Conservation (phyloP, 2,113 vertebrate genomes). For the Chroicocephalus ridibundus region DNA sequence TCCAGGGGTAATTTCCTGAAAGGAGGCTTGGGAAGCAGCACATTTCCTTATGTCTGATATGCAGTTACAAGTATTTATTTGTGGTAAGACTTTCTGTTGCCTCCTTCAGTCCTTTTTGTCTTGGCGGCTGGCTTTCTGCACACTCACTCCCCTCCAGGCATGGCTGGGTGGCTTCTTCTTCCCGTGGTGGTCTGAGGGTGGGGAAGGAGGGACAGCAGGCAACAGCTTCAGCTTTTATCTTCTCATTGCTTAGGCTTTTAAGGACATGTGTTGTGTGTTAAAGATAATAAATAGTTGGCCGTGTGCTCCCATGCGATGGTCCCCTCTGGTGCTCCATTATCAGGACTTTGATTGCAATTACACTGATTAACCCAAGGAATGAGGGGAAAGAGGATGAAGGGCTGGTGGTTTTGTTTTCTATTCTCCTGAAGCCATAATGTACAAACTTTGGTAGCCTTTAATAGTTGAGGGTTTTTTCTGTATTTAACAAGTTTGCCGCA, state of each 20-base stretch:
- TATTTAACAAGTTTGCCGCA: background rate
- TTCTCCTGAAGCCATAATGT: background rate
- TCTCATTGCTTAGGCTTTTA: accelerated
- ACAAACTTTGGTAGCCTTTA: background rate
- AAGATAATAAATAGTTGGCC: background rate
- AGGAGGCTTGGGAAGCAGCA: accelerated
- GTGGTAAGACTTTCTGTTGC: background rate
- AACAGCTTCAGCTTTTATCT: background rate
- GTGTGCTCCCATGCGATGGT: accelerated
- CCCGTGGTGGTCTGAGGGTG: accelerated
- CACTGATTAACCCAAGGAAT: background rate
- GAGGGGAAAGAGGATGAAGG: background rate
- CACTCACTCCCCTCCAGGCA: accelerated
- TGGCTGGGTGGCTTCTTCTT: accelerated
- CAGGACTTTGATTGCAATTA: background rate
- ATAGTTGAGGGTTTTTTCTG: background rate
- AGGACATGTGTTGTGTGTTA: background rate
- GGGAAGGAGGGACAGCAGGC: accelerated
- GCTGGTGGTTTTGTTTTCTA: background rate
- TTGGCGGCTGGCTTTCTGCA: accelerated
- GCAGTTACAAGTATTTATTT: accelerated
- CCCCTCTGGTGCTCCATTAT: background rate
- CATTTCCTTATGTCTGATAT: accelerated
- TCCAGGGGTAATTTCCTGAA: background rate
- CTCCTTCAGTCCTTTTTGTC: background rate